A percentile compares a stretch with the other conserved stretches of the same genome.
These are phyloP conservation scores for Watsonalla cultraria DNA, from an alignment of 2,888 invertebrate genomes.

Conservation along the genomic window DNA sequence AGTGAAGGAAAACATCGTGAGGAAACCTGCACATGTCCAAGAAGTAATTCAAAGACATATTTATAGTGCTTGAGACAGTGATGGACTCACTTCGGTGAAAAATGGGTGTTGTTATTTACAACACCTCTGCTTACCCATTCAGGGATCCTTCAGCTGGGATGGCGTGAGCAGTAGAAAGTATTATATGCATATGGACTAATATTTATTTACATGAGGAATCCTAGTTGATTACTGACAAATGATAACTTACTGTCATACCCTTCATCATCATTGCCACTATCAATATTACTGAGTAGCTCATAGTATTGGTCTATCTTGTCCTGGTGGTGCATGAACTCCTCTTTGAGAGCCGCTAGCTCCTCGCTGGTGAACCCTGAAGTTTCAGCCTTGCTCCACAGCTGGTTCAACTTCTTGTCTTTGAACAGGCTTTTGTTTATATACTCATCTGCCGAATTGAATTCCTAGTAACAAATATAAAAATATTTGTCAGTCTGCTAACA, in stretches of 20 bases:
- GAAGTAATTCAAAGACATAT: too few relatives aligned
- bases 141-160: too few relatives aligned
- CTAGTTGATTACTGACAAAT: too few relatives aligned
- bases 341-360: slow-evolving; percentile 88
- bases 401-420: slow-evolving; percentile 93
- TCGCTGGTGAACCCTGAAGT: slow-evolving; percentile 90
- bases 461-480: slow-evolving; percentile 25
- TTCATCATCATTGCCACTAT: slow-evolving; percentile 70
- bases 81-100: too few relatives aligned
- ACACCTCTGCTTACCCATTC: too few relatives aligned
- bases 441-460: slow-evolving; percentile 61
- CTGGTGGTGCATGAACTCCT: slow-evolving; percentile 95
- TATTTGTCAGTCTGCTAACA: not conserved
- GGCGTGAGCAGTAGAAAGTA: too few relatives aligned
- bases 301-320: slow-evolving; percentile 95
- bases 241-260: slow-evolving; percentile 81
- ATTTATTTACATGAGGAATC: too few relatives aligned
- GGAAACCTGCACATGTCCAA: too few relatives aligned
- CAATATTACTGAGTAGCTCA: slow-evolving; percentile 85
- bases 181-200: too few relatives aligned
- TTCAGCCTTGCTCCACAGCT: slow-evolving; percentile 94
- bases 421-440: slow-evolving; percentile 87
- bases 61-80: too few relatives aligned
- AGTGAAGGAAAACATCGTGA: too few relatives aligned
- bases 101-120: too few relatives aligned